Conservation (phyloP, 2,113 vertebrate genomes). For the Ochotona princeps region DNA sequence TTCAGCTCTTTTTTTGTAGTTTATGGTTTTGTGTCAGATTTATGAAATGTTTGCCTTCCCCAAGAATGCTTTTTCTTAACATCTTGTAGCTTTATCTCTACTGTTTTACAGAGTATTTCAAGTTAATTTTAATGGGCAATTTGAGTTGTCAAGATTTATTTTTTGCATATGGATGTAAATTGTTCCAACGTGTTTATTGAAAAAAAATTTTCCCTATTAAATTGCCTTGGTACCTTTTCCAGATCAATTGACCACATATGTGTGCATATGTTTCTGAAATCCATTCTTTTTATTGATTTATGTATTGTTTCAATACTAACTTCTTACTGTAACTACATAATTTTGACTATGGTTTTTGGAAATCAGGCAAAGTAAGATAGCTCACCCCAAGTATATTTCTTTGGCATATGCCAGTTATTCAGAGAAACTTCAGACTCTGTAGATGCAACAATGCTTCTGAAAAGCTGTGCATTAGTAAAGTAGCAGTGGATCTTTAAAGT, state of each 20-base stretch:
- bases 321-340: background rate
- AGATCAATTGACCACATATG: background rate
- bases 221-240: background rate
- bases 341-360: background rate
- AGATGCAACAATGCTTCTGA: too few species aligned
- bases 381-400: too few species aligned
- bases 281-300: background rate
- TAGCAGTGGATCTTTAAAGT: too few species aligned
- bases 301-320: background rate
- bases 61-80: background rate
- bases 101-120: background rate
- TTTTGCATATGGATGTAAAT: background rate
- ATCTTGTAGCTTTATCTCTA: slow-evolving; percentile 9
- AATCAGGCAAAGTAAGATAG: too few species aligned
- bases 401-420: too few species aligned
- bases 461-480: too few species aligned
- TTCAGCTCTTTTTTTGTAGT: background rate
- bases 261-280: background rate
- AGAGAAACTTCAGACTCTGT: too few species aligned
- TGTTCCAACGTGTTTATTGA: background rate
- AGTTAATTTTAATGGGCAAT: slow-evolving; percentile 17
- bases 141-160: background rate
- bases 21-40: background rate
- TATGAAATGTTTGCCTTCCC: background rate
- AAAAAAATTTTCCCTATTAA: background rate